Percentiles rank a stretch among this genome's conserved stretches.
Evolutionary conservation across 2,888 invertebrate genomes (phyloP).

Genomic region (Pyrgus malvae): DNA sequence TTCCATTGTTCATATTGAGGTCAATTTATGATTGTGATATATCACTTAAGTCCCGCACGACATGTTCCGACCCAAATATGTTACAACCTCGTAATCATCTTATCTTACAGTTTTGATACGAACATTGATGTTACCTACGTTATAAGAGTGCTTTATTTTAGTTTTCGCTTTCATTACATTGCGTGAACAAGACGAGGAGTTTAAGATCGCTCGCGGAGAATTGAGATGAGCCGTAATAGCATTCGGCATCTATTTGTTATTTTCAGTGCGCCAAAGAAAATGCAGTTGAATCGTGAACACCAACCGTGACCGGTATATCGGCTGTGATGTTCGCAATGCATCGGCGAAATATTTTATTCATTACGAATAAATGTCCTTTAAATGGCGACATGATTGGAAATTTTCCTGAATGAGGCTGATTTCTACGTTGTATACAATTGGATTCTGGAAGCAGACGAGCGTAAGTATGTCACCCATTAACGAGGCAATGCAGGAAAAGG

Average conservation of each 20-base stretch:
- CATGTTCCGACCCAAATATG: conserved; percentile 22
- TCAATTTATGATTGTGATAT: conserved; percentile 14
- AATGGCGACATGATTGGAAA: conserved; percentile 5
- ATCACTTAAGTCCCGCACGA: conserved; percentile 10
- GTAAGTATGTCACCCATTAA: conserved; percentile 48
- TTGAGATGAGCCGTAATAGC: conserved; percentile 25
- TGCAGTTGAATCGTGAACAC: conserved; percentile 7
- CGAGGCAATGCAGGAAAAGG: conserved; percentile 75
- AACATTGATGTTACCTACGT: conserved; percentile 13
- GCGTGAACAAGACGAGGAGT: conserved; percentile 30
- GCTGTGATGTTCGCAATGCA: neutral
- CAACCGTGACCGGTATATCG: conserved; percentile 1
- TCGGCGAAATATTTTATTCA: conserved; percentile 5
- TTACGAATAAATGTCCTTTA: neutral
- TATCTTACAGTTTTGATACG: conserved; percentile 22
- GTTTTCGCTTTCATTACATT: conserved; percentile 43
- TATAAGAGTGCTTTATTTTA: conserved; percentile 25
- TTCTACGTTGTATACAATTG: conserved; percentile 4
- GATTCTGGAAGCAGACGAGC: conserved; percentile 19
- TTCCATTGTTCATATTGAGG: conserved; percentile 7
- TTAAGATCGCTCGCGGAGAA: conserved; percentile 25
- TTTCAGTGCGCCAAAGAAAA: conserved; percentile 21
- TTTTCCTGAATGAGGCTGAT: neutral
- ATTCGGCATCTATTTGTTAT: conserved; percentile 25
- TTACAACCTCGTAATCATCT: conserved; percentile 3